Base-by-base conservation (phyloP, 2,113 vertebrate species). In the Megalops atlanticus region DNA sequence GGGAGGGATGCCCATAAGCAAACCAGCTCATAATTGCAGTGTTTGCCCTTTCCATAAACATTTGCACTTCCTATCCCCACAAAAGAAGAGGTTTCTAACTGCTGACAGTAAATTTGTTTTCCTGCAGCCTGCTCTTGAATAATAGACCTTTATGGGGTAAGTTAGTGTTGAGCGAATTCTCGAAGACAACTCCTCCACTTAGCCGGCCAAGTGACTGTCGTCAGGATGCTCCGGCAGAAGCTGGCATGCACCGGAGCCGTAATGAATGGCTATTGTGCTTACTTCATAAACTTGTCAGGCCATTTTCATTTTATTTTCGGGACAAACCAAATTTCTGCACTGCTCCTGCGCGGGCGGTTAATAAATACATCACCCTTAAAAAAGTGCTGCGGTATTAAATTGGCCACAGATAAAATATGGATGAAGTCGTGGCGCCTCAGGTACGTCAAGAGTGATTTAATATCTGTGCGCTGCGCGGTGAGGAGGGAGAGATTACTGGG, bases 401-500 rank as follows among this genome's bases (percentile, higher is more conserved):
- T 93, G 92, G 89, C 93, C 92, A 82, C 89, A 90, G 92, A 97
- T 98, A 96, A 98, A 98, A 98, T 98, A 98, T 97, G 96, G 95
- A 98, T 98, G 96, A 97, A 96, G 94, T 95, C 94, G 88, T 92
- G 84, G 90, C 81, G 93, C 95, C 94, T 93, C 95, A 96, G 96
- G 96, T 97, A 95, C 89, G 94, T 97, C 96, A 96, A 94, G 92
- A 93, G 95, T 97, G 96, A 98, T 98, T 98, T 97, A 97, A 97
- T 96, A 96, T 96, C 94, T 95, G 91, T 92, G 91, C 91, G 92
- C 93, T 90, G 88, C 87, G 93, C 92, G 92, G 90, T 90, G 90
- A 94, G 91, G 90, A 94, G 91, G 90, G 92, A 95, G 93, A 94
- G 95, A 97, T 96, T 96, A 96, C 95, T 90, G 87, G 85, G 86